phyloP scores from a whole-genome alignment of 2,888 invertebrate species.

The Caenorhabditis afra region DNA sequence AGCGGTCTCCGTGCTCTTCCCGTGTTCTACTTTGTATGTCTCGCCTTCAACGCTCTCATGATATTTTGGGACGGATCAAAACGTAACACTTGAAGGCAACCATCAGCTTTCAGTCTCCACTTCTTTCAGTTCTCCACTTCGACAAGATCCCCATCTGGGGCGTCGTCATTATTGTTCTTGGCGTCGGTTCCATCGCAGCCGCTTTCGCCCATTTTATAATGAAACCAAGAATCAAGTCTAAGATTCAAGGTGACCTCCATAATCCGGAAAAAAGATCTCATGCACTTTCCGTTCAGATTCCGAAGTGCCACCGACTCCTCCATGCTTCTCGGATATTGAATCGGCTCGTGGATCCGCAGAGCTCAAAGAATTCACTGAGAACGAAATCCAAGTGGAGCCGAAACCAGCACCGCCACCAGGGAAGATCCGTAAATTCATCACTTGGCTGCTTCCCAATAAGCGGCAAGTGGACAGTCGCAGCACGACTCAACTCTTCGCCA shows the following conservation, averaged over 20 bases:
- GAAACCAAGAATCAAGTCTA: constrained; percentile 67
- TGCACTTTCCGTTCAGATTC: constrained; percentile 13
- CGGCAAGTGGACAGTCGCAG: constrained; percentile 63
- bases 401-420: constrained; percentile 25
- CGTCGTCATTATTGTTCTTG: constrained; percentile 84
- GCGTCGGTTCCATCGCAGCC: constrained; percentile 85
- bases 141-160: constrained; percentile 90
- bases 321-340: constrained; percentile 49
- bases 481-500: constrained; percentile 86
- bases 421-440: constrained; percentile 55
- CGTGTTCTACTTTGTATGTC: constrained; percentile 92
- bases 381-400: neutral
- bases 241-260: constrained; percentile 57
- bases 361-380: constrained; percentile 27
- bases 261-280: neutral
- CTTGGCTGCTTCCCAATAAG: constrained; percentile 70
- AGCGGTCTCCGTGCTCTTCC: constrained; percentile 91
- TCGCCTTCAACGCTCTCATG: constrained; percentile 93
- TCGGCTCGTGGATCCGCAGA: constrained; percentile 35
- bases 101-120: too few species aligned
- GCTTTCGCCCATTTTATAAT: constrained; percentile 72
- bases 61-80: constrained; percentile 92
- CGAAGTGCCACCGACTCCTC: constrained; percentile 49
- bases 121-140: constrained; percentile 87
- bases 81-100: constrained; percentile 18